These are phyloP conservation scores for Cygnus olor DNA, from an alignment of 2,797 vertebrate genomes.

Conservation along the genomic window DNA sequence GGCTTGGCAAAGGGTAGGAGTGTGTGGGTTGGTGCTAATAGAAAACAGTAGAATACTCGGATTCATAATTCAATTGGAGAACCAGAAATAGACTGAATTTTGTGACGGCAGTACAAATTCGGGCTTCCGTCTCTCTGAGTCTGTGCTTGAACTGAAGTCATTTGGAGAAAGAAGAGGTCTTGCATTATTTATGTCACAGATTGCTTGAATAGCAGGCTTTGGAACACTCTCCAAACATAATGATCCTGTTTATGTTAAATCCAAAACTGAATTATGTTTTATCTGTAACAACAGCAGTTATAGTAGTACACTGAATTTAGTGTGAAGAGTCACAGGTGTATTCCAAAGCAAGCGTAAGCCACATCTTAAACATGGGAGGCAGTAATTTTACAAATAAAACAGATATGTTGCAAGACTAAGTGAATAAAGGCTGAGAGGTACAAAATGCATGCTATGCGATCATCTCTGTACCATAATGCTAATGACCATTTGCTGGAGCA, in stretches of 20 bases:
- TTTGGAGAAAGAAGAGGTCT: slow-evolving; percentile 65
- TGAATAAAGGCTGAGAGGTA: neutral
- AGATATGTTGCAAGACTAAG: neutral
- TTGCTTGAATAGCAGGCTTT: slow-evolving; percentile 74
- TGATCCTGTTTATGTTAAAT: slow-evolving; percentile 74
- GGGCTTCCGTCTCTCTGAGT: slow-evolving; percentile 73
- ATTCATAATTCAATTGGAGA: slow-evolving; percentile 84
- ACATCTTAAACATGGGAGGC: neutral
- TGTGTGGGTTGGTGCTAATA: neutral
- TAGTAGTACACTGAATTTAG: neutral
- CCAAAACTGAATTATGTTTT: slow-evolving; percentile 70
- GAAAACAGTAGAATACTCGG: slow-evolving; percentile 75
- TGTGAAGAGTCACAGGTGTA: slow-evolving; percentile 8
- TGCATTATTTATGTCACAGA: slow-evolving; percentile 81
- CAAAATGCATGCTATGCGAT: neutral
- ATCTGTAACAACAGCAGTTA: slow-evolving; percentile 53
- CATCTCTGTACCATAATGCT: neutral
- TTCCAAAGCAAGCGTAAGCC: slow-evolving; percentile 14
- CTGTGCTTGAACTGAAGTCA: slow-evolving; percentile 79
- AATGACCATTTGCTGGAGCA: neutral
- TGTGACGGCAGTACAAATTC: slow-evolving; percentile 75
- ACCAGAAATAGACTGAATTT: slow-evolving; percentile 85
- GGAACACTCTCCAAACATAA: slow-evolving; percentile 68
- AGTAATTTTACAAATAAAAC: neutral
- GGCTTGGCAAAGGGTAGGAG: neutral